These are phyloP conservation scores for Sarcophaga subvicina DNA, from an alignment of 2,888 invertebrate species.

Conservation along the genomic window DNA sequence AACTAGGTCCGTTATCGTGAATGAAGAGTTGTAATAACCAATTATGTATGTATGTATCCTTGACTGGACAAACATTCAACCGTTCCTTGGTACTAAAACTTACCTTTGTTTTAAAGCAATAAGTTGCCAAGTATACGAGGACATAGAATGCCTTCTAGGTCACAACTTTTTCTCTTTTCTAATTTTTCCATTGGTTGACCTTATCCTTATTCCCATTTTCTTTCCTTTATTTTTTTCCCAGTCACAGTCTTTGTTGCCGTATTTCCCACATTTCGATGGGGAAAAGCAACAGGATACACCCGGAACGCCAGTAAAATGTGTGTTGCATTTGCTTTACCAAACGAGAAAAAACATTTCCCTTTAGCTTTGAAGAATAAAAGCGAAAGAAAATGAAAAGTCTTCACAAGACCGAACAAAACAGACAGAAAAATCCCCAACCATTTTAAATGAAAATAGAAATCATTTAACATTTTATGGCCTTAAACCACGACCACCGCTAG, in stretches of 20 bases:
- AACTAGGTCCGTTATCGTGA: too few species aligned
- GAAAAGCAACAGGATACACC: constrained; percentile 37
- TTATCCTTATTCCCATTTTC: not conserved
- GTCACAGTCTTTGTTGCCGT: not conserved
- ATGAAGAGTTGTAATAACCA: too few species aligned
- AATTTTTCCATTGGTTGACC: not conserved
- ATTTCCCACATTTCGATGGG: not conserved
- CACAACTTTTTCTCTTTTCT: not conserved
- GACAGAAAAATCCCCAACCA: not conserved
- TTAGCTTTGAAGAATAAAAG: constrained; percentile 19
- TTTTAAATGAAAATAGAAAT: not conserved
- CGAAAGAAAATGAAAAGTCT: too few species aligned
- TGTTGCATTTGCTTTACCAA: too few species aligned
- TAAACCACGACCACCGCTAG: not conserved
- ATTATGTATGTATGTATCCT: too few species aligned
- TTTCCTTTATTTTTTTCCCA: not conserved
- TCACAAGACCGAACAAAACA: not conserved
- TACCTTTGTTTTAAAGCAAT: too few species aligned
- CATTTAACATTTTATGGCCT: constrained; percentile 17
- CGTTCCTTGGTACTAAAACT: too few species aligned
- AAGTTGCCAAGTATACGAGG: too few species aligned
- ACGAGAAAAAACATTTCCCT: constrained; percentile 35
- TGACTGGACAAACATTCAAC: too few species aligned
- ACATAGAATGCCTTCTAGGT: not conserved
- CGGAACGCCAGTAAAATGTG: constrained; percentile 25